Evolutionary conservation across 2,797 vertebrate species (phyloP).

Genomic region (Gorsachius magnificus): DNA sequence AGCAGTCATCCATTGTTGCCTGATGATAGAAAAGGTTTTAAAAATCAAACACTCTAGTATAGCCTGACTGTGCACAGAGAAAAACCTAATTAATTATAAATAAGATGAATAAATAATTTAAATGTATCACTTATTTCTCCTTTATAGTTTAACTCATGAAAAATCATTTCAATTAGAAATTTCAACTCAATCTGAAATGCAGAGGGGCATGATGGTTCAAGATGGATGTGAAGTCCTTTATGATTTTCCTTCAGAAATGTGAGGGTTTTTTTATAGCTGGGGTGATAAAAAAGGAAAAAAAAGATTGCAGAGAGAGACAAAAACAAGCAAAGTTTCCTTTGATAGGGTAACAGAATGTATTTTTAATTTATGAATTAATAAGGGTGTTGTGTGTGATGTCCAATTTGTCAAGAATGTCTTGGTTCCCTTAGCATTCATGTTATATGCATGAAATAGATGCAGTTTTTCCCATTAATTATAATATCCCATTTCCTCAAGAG

Average conservation of each 20-base stretch:
- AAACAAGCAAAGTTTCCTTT: conserved; percentile 50
- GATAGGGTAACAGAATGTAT: conserved; percentile 45
- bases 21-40: conserved; percentile 66
- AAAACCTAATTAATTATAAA: conserved; percentile 90
- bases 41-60: conserved; percentile 74
- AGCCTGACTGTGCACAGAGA: conserved; percentile 71
- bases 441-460: conserved; percentile 44
- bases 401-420: conserved; percentile 37
- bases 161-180: conserved; percentile 94
- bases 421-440: conserved; percentile 40
- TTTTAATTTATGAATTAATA: conserved; percentile 71
- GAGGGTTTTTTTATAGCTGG: conserved; percentile 53
- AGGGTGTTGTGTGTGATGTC: conserved; percentile 21
- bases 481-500: conserved; percentile 53
- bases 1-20: conserved; percentile 63
- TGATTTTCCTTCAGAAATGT: conserved; percentile 57
- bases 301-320: conserved; percentile 8
- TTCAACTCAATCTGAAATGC: conserved; percentile 84
- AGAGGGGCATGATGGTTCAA: conserved; percentile 66
- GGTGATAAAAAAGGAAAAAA: conserved; percentile 53
- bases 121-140: conserved; percentile 90
- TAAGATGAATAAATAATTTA: conserved; percentile 93
- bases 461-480: conserved; percentile 55
- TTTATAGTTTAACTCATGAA: conserved; percentile 90
- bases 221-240: conserved; percentile 79